Evolutionary conservation across 2,113 vertebrate species (phyloP).

Genomic region (Sakesphorus luctuosus): DNA sequence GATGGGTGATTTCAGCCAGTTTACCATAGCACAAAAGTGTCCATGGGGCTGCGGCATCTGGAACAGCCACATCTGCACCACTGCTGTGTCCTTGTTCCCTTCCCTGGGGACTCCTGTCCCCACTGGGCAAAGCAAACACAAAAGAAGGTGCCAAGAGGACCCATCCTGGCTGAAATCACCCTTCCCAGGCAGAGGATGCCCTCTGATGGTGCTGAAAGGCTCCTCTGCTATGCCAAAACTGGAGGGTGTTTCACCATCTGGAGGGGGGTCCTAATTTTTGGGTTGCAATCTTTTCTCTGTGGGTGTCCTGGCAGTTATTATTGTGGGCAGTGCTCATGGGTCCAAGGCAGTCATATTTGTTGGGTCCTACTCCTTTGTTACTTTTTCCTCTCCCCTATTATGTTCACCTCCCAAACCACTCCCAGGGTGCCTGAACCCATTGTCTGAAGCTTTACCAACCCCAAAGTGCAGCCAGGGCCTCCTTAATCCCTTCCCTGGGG

Average conservation of each 20-base stretch:
- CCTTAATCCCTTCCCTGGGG: not conserved
- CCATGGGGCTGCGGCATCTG: not conserved
- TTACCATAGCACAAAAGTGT: rapidly evolving
- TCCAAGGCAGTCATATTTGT: not conserved
- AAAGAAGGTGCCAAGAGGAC: rapidly evolving
- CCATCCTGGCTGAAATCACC: not conserved
- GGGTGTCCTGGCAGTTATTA: not conserved
- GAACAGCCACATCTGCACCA: not conserved
- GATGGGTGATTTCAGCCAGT: not conserved
- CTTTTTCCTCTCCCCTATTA: not conserved
- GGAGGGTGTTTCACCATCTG: not conserved
- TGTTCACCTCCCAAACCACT: rapidly evolving
- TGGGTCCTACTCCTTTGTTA: not conserved
- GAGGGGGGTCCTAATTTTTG: not conserved
- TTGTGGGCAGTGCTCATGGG: rapidly evolving
- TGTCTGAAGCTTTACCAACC: not conserved
- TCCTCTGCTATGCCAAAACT: not conserved
- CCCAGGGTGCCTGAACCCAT: not conserved
- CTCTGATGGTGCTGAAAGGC: not conserved
- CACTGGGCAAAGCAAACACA: not conserved
- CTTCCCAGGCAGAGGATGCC: not conserved
- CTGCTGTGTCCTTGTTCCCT: rapidly evolving
- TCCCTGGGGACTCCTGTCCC: not conserved
- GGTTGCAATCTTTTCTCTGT: not conserved
- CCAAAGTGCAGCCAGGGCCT: not conserved